Conservation (phyloP, 2,888 invertebrate species). For the Acanthosoma haemorrhoidale region DNA sequence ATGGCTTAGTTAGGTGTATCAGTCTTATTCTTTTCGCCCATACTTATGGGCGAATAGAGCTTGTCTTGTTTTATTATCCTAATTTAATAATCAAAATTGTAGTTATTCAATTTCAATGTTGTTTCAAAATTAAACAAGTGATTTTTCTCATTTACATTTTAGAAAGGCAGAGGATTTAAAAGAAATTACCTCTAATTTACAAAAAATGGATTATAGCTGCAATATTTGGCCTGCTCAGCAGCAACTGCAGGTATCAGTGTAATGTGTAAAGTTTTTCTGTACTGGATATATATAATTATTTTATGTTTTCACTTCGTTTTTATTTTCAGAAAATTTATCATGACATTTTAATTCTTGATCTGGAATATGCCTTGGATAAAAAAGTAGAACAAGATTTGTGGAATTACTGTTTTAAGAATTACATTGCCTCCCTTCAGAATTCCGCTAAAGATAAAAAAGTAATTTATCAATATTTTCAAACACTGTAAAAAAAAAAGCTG, state of each 20-base stretch:
- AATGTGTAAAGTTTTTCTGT: neutral
- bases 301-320: neutral
- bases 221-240: constrained; percentile 52
- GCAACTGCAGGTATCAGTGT: constrained; percentile 46
- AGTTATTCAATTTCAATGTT: neutral
- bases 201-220: constrained; percentile 51
- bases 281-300: neutral
- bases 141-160: constrained; percentile 38
- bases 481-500: neutral
- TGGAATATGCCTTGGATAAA: constrained; percentile 81
- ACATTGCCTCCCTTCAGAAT: constrained; percentile 71
- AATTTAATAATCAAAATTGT: neutral
- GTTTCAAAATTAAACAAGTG: neutral
- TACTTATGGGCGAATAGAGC: neutral
- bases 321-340: constrained; percentile 57
- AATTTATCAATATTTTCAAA: constrained; percentile 30
- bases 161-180: constrained; percentile 72
- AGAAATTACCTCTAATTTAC: constrained; percentile 58
- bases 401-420: constrained; percentile 83
- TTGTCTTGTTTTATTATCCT: neutral
- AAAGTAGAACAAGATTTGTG: constrained; percentile 86
- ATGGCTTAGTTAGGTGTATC: neutral
- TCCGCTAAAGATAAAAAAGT: constrained; percentile 76
- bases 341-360: constrained; percentile 68
- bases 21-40: neutral